Evolutionary conservation across 2,797 vertebrate species (phyloP), one percentile per base, ranked within the genome.

Genomic region (Hypotaenidia philippensis): DNA sequence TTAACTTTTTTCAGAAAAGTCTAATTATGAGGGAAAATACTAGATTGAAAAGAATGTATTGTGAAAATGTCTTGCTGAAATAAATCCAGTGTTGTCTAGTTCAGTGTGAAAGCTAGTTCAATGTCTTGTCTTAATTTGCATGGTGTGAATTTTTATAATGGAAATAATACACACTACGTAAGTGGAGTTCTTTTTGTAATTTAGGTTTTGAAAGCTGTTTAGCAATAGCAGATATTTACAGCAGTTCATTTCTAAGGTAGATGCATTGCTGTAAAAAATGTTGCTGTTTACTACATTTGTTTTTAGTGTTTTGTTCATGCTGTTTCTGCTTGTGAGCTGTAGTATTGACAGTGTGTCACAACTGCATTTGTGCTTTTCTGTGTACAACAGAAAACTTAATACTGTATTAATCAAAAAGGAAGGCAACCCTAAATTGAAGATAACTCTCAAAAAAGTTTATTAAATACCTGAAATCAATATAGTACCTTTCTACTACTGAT

Each of bases 401-500:
- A 83, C 91, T 96, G 93, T 89, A 68, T 94, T 80, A 23, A 52
- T 13, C 78, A 80, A 22, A 91, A 92, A 85, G 91, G 91, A 92
- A 85, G 64, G 31, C 76, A 91, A n/a, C 29, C n/a, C 32, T 41
- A 77, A 63, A 77, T 76, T 85, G 49, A 34, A 82, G 31, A 2
- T 31, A 47, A 27, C 5, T 79, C 19, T 79, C 32, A 15, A 32
- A 22, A 15, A 32, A 23, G 16, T 27, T 74, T 22, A 32, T n/a
- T 71, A 12, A 29, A 4, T 74, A 14, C 7, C 36, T 27, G 3
- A 57, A 34, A 50, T 77, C n/a, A 56, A 3, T 36, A 12, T 72
- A 26, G 66, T 77, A 55, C n/a, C 23, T 60, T 57, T 38, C n/a
- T 31, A 22, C 25, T 76, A 22, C 25, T 76, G 27, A 8, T 36